phyloP scores from a whole-genome alignment of 2,797 vertebrate genomes.

The Bradypus variegatus region DNA sequence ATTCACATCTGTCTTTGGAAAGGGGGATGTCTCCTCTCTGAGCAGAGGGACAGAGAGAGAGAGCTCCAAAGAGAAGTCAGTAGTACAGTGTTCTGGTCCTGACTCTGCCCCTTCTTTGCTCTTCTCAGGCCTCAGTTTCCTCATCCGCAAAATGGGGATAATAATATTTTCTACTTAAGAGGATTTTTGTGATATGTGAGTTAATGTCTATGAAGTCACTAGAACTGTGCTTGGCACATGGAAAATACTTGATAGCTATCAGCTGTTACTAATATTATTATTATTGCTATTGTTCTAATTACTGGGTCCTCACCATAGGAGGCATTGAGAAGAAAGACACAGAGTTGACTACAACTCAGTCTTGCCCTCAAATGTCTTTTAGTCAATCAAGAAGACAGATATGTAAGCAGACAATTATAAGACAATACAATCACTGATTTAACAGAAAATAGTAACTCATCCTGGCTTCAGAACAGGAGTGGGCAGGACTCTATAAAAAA shows the following conservation, averaged over 20 bases:
- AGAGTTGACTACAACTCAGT: background rate
- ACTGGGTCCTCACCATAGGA: background rate
- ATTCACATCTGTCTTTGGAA: slow-evolving; percentile 50
- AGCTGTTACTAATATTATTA: background rate
- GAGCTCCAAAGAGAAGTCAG: background rate
- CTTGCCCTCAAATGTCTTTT: background rate
- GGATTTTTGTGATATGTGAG: background rate
- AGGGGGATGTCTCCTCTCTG: slow-evolving; percentile 35
- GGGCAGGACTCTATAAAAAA: background rate
- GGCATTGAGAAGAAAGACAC: background rate
- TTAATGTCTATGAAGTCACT: background rate
- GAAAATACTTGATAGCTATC: background rate
- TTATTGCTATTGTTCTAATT: background rate
- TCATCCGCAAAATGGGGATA: background rate
- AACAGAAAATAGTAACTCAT: too few species aligned
- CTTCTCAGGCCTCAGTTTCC: background rate
- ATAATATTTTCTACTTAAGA: background rate
- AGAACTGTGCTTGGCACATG: background rate
- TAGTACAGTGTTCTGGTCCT: background rate
- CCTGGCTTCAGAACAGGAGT: background rate
- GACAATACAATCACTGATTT: background rate
- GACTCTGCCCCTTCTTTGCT: background rate
- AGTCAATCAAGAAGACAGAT: background rate
- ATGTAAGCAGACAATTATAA: background rate
- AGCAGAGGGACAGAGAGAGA: slow-evolving; percentile 35